Evolutionary conservation across 2,797 vertebrate species (phyloP).

Genomic region (Okamejei kenojei): DNA sequence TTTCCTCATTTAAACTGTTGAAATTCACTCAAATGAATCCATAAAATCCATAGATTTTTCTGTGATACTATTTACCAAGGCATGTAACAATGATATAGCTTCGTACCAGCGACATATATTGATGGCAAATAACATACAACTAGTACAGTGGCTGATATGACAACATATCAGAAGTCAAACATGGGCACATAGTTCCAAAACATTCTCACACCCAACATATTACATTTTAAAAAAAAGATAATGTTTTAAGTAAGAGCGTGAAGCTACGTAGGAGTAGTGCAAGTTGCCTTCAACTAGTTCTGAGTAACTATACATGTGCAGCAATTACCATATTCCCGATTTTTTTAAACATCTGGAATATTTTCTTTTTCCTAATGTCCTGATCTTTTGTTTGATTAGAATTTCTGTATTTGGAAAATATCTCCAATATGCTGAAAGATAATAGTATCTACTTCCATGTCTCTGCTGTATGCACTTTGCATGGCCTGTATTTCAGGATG

Average conservation of each 20-base stretch:
- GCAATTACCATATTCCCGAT: not conserved
- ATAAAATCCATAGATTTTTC: too few relatives aligned
- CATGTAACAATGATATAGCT: too few relatives aligned
- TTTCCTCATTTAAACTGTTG: not conserved
- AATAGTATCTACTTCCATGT: not conserved
- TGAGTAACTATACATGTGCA: not conserved
- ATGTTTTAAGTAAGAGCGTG: not conserved
- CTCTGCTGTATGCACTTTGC: not conserved
- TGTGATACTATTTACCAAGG: too few relatives aligned
- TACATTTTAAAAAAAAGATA: not conserved
- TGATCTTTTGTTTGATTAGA: not conserved
- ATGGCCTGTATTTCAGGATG: not conserved
- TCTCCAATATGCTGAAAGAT: not conserved
- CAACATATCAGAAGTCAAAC: too few relatives aligned
- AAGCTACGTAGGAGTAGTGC: not conserved
- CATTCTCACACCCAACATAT: too few relatives aligned
- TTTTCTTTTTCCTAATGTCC: not conserved
- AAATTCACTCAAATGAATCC: not conserved
- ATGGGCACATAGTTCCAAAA: too few relatives aligned
- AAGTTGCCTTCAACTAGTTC: not conserved
- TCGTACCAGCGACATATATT: too few relatives aligned
- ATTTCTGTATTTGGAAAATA: not conserved
- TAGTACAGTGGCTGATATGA: too few relatives aligned
- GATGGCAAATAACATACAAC: too few relatives aligned
- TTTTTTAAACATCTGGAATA: not conserved